Percentiles rank a stretch among this genome's conserved stretches.
Conservation (phyloP, 92 coral and sea anemone genomes). For the Bergia puertoricense region DNA sequence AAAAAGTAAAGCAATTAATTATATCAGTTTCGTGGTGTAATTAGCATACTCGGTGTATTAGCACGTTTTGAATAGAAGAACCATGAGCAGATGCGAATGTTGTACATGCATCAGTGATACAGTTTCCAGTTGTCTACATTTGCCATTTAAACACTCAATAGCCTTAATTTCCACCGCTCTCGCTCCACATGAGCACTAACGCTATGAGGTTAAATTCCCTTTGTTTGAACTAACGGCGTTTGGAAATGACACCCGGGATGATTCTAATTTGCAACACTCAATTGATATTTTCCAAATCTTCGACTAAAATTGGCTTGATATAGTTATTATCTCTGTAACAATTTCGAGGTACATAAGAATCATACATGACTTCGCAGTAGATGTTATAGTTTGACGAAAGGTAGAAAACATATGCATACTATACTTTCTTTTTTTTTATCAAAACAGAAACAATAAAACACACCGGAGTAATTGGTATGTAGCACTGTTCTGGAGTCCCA, state of each 20-base stretch:
- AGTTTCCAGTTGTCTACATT: not conserved
- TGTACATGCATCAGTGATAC: not conserved
- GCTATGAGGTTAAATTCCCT: not conserved
- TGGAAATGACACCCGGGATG: not conserved
- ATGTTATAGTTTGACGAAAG: not conserved
- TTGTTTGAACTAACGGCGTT: not conserved
- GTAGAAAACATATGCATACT: not conserved
- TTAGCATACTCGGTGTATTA: too few species aligned
- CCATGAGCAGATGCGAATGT: not conserved
- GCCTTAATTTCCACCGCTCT: not conserved
- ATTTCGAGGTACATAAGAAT: not conserved
- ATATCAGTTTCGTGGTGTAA: too few species aligned
- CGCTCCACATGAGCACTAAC: not conserved
- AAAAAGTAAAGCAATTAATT: not conserved
- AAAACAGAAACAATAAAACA: too few species aligned
- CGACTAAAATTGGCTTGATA: too few species aligned
- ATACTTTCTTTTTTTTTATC: not conserved
- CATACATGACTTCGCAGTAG: not conserved
- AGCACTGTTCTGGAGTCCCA: not conserved
- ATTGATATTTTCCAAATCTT: too few species aligned
- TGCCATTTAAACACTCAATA: not conserved
- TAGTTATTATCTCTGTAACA: not conserved
- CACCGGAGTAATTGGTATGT: not conserved
- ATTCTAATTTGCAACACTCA: not conserved
- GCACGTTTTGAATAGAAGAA: not conserved